Percentiles rank a stretch among this genome's conserved stretches.
Evolutionary conservation across 2,113 vertebrate genomes (phyloP).

Genomic region (Emberiza fucata): DNA sequence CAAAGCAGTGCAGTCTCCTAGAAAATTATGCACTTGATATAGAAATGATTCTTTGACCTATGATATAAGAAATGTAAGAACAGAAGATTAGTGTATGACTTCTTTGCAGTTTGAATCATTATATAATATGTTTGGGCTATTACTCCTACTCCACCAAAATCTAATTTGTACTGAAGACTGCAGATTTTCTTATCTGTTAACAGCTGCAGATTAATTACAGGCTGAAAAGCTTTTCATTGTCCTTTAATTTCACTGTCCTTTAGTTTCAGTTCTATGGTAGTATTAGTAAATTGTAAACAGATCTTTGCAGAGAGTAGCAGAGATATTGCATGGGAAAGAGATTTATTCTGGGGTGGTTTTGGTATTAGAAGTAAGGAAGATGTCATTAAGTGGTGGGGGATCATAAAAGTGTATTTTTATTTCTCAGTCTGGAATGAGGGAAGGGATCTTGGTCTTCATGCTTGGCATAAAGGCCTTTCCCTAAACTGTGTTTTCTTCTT

Average conservation of each 20-base stretch:
- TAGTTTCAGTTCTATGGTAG: background rate
- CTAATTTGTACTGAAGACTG: background rate
- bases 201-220: background rate
- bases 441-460: background rate
- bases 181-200: background rate
- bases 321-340: background rate
- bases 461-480: background rate
- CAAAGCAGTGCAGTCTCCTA: background rate
- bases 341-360: background rate
- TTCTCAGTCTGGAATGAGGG: background rate
- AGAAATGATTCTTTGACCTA: background rate
- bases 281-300: background rate
- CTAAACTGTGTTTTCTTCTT: background rate
- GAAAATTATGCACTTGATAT: background rate
- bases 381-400: background rate
- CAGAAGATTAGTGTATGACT: background rate
- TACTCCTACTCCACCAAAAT: background rate
- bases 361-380: background rate
- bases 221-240: constrained; percentile 11
- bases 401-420: background rate
- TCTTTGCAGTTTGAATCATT: background rate
- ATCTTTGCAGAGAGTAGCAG: background rate
- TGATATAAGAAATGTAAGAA: background rate
- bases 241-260: background rate
- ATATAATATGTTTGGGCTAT: background rate